Evolutionary conservation across 2,888 invertebrate genomes (phyloP).

Genomic region (Pammene aurita): DNA sequence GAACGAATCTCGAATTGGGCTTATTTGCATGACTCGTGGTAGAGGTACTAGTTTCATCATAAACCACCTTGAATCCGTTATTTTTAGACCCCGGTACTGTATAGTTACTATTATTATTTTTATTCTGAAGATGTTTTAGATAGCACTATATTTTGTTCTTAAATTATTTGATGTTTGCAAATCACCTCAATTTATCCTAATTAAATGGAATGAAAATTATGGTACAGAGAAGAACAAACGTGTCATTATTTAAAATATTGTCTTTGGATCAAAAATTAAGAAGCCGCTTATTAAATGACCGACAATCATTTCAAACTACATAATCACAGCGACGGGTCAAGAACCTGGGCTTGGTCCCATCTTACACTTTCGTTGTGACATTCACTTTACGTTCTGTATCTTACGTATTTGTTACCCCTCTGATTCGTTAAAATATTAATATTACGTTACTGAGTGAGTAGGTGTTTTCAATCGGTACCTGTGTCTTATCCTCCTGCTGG

Average conservation of each 20-base stretch:
- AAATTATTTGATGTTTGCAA: conserved; percentile 23
- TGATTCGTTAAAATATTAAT: too few relatives aligned
- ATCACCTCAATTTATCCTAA: conserved; percentile 10
- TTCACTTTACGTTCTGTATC: not conserved
- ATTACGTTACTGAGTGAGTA: too few relatives aligned
- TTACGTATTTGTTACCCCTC: too few relatives aligned
- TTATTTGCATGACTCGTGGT: too few relatives aligned
- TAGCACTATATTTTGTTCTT: not conserved
- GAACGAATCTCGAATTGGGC: too few relatives aligned
- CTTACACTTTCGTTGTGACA: conserved; percentile 13
- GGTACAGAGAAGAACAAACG: conserved; percentile 21
- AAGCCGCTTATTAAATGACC: conserved; percentile 57
- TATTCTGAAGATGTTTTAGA: not conserved
- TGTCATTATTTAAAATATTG: conserved; percentile 41
- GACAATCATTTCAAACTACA: conserved; percentile 63
- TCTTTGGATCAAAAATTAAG: conserved; percentile 49
- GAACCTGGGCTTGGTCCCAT: conserved; percentile 28
- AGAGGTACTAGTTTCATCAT: too few relatives aligned
- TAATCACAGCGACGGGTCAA: conserved; percentile 35
- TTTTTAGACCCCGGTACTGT: too few relatives aligned
- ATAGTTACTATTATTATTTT: not conserved
- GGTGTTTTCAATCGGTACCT: too few relatives aligned
- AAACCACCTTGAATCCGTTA: too few relatives aligned
- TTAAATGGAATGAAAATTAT: conserved; percentile 27
- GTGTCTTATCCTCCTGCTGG: too few relatives aligned